Conservation (phyloP, 2,113 vertebrate species). For the Progne subis region DNA sequence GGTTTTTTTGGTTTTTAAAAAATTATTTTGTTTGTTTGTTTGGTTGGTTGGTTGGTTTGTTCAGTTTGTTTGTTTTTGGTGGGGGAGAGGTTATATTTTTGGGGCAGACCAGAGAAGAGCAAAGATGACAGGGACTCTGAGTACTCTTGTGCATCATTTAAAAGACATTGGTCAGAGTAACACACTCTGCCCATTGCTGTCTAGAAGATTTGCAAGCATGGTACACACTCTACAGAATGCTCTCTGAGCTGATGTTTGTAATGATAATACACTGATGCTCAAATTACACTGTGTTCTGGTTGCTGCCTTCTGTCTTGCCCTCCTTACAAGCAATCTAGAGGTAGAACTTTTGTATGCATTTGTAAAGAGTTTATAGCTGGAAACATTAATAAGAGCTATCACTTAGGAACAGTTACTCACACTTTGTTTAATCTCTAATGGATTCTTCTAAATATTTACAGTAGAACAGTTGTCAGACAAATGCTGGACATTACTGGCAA, state of each 20-base stretch:
- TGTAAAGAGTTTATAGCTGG: constrained; percentile 35
- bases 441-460: constrained; percentile 81
- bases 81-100: neutral
- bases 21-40: too few relatives aligned
- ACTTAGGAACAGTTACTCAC: constrained; percentile 71
- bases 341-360: neutral
- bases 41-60: too few relatives aligned
- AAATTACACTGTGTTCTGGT: constrained; percentile 37
- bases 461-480: constrained; percentile 73
- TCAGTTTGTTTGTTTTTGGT: too few relatives aligned
- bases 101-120: neutral
- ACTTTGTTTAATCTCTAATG: constrained; percentile 77
- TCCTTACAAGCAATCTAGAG: neutral
- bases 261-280: constrained; percentile 34
- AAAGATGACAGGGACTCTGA: neutral
- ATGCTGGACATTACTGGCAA: constrained; percentile 65
- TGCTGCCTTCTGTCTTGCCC: constrained; percentile 23
- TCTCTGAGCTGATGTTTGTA: constrained; percentile 42
- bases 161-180: neutral
- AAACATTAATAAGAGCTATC: constrained; percentile 71
- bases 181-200: neutral
- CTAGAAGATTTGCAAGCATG: constrained; percentile 5
- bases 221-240: neutral
- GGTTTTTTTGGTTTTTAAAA: too few relatives aligned
- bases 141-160: neutral